Evolutionary conservation across 2,888 invertebrate species (phyloP).

Genomic region (Melinaea marsaeus): DNA sequence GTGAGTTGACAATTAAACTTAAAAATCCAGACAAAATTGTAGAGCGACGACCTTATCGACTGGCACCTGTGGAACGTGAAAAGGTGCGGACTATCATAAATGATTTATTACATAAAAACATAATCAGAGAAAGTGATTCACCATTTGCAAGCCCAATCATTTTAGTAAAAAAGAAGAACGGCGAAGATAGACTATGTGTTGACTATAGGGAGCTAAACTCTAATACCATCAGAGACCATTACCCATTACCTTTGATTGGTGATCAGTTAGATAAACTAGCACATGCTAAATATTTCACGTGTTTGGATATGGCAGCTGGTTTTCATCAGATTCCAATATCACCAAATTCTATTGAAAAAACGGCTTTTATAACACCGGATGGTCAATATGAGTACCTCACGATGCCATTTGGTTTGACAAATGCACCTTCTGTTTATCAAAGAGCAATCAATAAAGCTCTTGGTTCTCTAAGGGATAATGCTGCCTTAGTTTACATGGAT

Average conservation of each 20-base stretch:
- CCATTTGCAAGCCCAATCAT: slow-evolving; percentile 27
- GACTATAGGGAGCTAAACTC: no score
- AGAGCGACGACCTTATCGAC: slow-evolving; percentile 7
- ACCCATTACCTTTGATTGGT: slow-evolving; percentile 26
- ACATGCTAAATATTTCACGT: slow-evolving; percentile 15
- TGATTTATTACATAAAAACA: neutral
- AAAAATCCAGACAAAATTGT: slow-evolving; percentile 5
- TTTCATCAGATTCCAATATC: slow-evolving; percentile 27
- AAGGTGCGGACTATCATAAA: neutral
- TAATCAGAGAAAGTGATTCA: slow-evolving; percentile 17
- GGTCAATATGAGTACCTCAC: slow-evolving; percentile 9
- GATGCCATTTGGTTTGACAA: slow-evolving; percentile 28
- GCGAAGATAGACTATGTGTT: slow-evolving; percentile 26
- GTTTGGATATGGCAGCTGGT: slow-evolving; percentile 25
- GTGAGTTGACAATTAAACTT: slow-evolving; percentile 1
- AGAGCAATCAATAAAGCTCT: slow-evolving; percentile 21
- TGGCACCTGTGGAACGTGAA: slow-evolving; percentile 10
- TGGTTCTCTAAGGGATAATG: slow-evolving; percentile 11
- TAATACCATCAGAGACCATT: slow-evolving; percentile 24
- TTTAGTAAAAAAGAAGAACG: slow-evolving; percentile 26
- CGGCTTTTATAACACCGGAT: slow-evolving; percentile 25
- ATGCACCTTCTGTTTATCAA: slow-evolving; percentile 26
- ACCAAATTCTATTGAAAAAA: slow-evolving; percentile 18
- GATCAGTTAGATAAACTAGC: slow-evolving; percentile 19
- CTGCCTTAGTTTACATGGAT: slow-evolving; percentile 25